A percentile compares a stretch with the other conserved stretches of the same genome.
Conservation (phyloP, 2,113 vertebrate species). For the Dromaius novaehollandiae region DNA sequence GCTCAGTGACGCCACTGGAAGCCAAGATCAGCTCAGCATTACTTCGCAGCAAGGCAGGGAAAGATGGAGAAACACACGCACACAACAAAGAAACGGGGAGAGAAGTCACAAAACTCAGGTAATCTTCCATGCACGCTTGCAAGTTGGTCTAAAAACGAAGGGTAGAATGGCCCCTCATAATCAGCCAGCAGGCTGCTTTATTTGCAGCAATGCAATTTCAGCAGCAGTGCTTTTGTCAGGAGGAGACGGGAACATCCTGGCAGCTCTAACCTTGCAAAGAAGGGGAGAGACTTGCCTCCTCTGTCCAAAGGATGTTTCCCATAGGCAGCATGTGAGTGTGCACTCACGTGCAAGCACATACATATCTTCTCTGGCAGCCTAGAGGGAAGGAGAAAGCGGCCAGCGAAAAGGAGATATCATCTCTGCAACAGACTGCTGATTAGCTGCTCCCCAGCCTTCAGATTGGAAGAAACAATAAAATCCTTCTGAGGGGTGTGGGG, state of each 20-base stretch:
- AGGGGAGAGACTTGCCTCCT: not conserved
- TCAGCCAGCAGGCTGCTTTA: constrained; percentile 47
- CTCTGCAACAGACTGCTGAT: not conserved
- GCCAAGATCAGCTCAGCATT: not conserved
- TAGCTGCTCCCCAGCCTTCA: not conserved
- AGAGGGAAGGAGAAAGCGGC: not conserved
- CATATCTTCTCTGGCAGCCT: not conserved
- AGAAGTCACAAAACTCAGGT: not conserved
- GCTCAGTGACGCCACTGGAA: constrained; percentile 8
- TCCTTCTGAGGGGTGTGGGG: not conserved
- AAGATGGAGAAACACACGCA: not conserved
- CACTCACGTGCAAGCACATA: not conserved
- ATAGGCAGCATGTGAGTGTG: rapidly evolving
- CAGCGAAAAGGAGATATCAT: rapidly evolving
- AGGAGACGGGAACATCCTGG: constrained; percentile 17
- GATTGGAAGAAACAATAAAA: not conserved
- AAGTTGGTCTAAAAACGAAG: constrained; percentile 65
- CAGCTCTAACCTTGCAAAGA: constrained; percentile 13
- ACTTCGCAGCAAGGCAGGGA: not conserved
- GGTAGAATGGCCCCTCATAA: constrained; percentile 9
- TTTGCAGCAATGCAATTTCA: constrained; percentile 34
- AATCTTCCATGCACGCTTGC: constrained; percentile 45
- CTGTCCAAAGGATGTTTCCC: not conserved
- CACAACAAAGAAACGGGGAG: not conserved
- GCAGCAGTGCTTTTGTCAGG: constrained; percentile 41